phyloP scores from a whole-genome alignment of 2,113 vertebrate species.

The Casuarius casuarius region DNA sequence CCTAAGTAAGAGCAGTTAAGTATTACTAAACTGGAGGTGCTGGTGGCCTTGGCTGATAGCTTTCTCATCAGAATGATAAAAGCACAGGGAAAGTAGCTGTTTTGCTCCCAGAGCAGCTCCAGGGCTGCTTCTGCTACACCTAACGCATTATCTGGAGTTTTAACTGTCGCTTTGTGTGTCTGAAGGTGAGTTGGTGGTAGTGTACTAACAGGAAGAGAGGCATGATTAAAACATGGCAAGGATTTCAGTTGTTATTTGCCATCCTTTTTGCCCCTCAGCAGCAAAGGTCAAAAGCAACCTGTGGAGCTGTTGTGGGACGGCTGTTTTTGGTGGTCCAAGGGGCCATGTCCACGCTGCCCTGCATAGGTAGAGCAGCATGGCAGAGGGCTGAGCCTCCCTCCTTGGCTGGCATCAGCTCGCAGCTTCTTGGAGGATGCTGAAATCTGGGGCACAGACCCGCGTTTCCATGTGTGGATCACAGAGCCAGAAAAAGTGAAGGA shows the following conservation, averaged over 20 bases:
- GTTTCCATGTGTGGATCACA: neutral
- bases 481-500: neutral
- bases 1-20: neutral
- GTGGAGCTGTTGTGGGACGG: neutral
- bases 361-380: neutral
- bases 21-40: neutral
- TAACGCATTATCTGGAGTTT: neutral
- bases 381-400: neutral
- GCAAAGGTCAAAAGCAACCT: neutral
- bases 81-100: neutral
- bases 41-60: neutral
- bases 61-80: neutral
- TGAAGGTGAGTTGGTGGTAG: neutral
- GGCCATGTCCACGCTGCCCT: neutral
- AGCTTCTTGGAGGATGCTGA: neutral
- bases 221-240: accelerated
- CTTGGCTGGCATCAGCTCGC: neutral
- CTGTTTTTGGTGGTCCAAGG: neutral
- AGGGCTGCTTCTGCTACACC: accelerated
- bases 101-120: neutral
- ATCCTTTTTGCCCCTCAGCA: neutral
- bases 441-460: neutral
- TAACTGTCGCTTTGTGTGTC: neutral
- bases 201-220: neutral
- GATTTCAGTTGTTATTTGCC: neutral